phyloP scores from a whole-genome alignment of 2,113 vertebrate genomes.

The Otus sunia region DNA sequence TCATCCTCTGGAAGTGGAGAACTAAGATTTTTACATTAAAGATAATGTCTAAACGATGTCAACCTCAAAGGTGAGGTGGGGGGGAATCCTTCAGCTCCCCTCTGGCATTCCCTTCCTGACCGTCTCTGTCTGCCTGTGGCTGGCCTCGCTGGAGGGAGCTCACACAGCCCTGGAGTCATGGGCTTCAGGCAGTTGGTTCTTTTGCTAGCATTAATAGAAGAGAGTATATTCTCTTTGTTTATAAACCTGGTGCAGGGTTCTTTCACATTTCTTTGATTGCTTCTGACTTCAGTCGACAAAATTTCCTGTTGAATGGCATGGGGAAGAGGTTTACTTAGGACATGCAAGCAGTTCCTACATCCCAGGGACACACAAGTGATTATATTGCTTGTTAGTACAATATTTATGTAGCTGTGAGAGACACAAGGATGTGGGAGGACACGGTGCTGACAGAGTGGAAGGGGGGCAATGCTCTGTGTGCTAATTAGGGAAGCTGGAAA shows the following conservation, averaged over 20 bases:
- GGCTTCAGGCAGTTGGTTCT: background rate
- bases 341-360: background rate
- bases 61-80: background rate
- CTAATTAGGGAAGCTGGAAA: background rate
- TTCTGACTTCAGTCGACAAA: background rate
- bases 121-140: fast-evolving
- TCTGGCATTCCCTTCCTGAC: background rate
- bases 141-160: background rate
- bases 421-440: background rate
- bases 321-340: background rate
- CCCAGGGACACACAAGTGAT: background rate
- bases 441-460: background rate
- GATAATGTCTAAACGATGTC: background rate
- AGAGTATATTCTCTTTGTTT: background rate
- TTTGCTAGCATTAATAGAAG: background rate
- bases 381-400: background rate
- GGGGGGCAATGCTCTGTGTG: background rate
- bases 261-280: background rate
- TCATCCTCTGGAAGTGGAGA: background rate
- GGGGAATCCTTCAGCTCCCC: background rate
- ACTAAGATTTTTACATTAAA: background rate
- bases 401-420: background rate
- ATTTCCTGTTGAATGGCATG: background rate
- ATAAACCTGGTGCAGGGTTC: background rate
- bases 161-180: no score